Percentiles rank a stretch among this genome's conserved stretches.
Evolutionary conservation across 2,113 vertebrate species (phyloP).

Genomic region (Polypterus senegalus): DNA sequence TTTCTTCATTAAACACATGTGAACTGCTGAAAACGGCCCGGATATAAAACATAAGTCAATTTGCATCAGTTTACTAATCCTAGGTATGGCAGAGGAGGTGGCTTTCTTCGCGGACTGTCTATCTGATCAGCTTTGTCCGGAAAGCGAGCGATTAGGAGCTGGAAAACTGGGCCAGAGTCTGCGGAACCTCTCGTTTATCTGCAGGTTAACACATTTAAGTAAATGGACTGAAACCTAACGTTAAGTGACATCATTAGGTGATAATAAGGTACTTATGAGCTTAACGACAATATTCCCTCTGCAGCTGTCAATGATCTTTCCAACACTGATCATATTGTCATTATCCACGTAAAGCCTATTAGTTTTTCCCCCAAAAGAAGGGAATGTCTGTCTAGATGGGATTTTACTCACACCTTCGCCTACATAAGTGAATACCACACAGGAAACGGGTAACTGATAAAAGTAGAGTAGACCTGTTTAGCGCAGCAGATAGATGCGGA

Average conservation of each 20-base stretch:
- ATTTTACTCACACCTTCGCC: constrained; percentile 9
- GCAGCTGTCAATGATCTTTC: constrained; percentile 33
- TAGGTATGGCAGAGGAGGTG: background rate
- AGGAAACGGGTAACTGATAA: too few species aligned
- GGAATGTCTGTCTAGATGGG: background rate
- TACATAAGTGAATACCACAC: background rate
- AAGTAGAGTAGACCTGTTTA: too few species aligned
- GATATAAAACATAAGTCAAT: background rate
- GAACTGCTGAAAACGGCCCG: background rate
- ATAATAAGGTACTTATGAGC: constrained; percentile 7
- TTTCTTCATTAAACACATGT: too few species aligned
- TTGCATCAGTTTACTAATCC: background rate
- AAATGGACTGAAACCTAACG: constrained; percentile 5
- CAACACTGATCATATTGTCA: constrained; percentile 23
- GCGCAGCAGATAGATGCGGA: too few species aligned
- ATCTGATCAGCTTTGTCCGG: background rate
- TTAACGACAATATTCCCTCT: constrained; percentile 35
- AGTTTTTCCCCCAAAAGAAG: constrained; percentile 17
- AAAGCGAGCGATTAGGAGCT: background rate
- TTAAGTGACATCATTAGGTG: constrained; percentile 8
- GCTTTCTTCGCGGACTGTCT: background rate
- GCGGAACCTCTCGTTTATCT: background rate
- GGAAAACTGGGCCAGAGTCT: constrained; percentile 7
- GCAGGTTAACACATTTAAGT: constrained; percentile 2
- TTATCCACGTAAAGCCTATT: constrained; percentile 33